Base-by-base conservation (phyloP, 2,797 vertebrate genomes). In the Tokudaia tokunoshimensis region DNA sequence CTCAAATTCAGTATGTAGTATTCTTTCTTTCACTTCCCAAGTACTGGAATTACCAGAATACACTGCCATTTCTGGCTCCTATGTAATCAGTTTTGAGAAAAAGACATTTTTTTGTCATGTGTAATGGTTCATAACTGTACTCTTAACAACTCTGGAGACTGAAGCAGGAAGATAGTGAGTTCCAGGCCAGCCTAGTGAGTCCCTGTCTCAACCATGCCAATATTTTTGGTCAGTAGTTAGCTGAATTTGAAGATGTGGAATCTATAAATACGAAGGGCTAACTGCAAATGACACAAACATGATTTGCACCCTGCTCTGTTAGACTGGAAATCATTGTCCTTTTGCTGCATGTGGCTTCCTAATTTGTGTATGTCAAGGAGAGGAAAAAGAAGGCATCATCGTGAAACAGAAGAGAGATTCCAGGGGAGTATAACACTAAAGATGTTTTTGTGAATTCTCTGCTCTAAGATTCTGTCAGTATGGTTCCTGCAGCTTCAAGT, bases 401-500 rank as follows among this genome's bases (percentile, higher is more conserved):
- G 13, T 12, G 22, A 1, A 22, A n/a, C 22, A 91, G 75, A 19
- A 78, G 67, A 41, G 63, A 91, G 59, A 85, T 34, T 85, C 63
- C 34, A 57, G 37, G 24, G 47, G 24, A 47, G 74, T 47, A 14
- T 47, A 82, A 91, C 11, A 15, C 79, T 93, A 31, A 0, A 0
- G 31, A 67, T 12, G 29, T 67, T 96, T 78, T 88, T n/a, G 63
- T 79, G 87, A 29, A 59, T 84, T 67, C 79, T 75, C 22, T 89
- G 11, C 65, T 84, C 78, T 67, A 92, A 92, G 37, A 52, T 57
- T 95, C 52, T 29, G 63, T 75, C 34, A 83, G 5, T 37, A 95
- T 2, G 29, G 29, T 93, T 96, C 78, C 85, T 85, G n/a, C 17
- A 72, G n/a, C 57, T 96, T 94, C 74, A 83, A 44, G 82, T 10